Conservation (phyloP, 1,140 invertebrate species). For the Lordiphosa clarofinis region DNA sequence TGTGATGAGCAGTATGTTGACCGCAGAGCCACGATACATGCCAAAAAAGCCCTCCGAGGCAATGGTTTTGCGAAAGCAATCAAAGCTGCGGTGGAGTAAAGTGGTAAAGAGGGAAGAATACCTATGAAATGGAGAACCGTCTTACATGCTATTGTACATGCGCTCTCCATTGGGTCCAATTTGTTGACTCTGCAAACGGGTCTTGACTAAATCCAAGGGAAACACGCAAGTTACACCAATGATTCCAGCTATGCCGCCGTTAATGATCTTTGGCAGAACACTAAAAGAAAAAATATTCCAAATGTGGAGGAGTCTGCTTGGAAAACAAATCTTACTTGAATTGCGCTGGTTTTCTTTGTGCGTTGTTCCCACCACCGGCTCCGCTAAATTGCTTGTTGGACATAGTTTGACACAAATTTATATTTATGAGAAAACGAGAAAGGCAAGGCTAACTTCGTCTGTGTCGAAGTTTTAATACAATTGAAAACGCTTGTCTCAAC, state of each 20-base stretch:
- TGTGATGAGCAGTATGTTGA: conserved; percentile 98
- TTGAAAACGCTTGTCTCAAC: too few relatives aligned
- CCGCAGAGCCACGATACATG: conserved; percentile 97
- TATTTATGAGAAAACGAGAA: too few relatives aligned
- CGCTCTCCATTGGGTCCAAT: conserved; percentile 92
- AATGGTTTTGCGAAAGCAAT: conserved; percentile 97
- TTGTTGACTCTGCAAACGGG: conserved; percentile 95
- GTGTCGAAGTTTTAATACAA: too few relatives aligned
- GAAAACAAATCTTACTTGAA: not conserved
- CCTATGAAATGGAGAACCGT: not conserved
- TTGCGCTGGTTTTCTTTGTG: not conserved
- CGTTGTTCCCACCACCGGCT: too few relatives aligned
- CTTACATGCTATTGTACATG: conserved; percentile 97
- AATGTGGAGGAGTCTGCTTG: not conserved
- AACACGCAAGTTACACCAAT: conserved; percentile 99
- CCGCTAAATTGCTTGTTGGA: too few relatives aligned
- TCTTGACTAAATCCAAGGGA: conserved; percentile 98
- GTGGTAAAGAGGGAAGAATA: not conserved
- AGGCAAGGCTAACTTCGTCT: too few relatives aligned
- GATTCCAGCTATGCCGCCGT: conserved; percentile 98
- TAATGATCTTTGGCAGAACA: conserved; percentile 95
- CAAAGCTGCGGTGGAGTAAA: conserved; percentile 84
- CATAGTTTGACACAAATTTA: too few relatives aligned
- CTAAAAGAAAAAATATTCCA: conserved; percentile 79
- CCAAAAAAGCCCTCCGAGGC: conserved; percentile 95